Evolutionary conservation across 1,140 invertebrate genomes (phyloP), one percentile per base, ranked within the genome.

Genomic region (Ips typographus): DNA sequence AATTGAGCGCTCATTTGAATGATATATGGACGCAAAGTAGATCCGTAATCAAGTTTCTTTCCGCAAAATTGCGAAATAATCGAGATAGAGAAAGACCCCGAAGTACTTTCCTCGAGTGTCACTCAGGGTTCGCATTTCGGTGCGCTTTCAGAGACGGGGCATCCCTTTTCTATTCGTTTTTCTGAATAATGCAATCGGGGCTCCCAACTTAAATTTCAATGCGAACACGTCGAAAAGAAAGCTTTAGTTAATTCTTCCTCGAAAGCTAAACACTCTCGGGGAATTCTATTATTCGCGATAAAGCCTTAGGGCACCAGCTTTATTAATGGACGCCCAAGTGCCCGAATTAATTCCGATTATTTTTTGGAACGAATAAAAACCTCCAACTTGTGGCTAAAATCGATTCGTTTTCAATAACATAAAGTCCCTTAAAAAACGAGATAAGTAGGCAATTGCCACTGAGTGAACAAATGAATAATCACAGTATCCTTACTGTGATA

Each of bases 131-230:
- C 47, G 52, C 55, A 47, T 67, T 71, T 67, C 70, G 7, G 56
- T 41, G 58, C 65, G 40, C 56, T 62, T 38, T 52, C 22, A 22
- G 58, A 41, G 37, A 43, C 52, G 57, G 22, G 22, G 61, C 65
- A 71, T 67, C 67, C 67, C 61, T 71, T 71, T 71, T 66, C 69
- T 65, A 68, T 71, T 66, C 60, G 43, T 22, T 22, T 22, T 56
- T 47, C 65, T 67, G 64, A 71, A 71, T 71, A 67, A 71, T 68
- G 64, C 65, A 71, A 67, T 67, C 60, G 70, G 63, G 59, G 49
- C 64, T 41, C 22, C 22, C 22, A 22, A 51, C 64, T 65, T 65
- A 70, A 59, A 70, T 65, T 70, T 70, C 58, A 59, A 65, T 65
- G 44, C 47, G 40, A 58, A 57, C 63, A 65, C 63, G 65, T 66